These are phyloP conservation scores for Tarsius wallacei DNA, from an alignment of 2,797 vertebrate species.

Conservation along the genomic window DNA sequence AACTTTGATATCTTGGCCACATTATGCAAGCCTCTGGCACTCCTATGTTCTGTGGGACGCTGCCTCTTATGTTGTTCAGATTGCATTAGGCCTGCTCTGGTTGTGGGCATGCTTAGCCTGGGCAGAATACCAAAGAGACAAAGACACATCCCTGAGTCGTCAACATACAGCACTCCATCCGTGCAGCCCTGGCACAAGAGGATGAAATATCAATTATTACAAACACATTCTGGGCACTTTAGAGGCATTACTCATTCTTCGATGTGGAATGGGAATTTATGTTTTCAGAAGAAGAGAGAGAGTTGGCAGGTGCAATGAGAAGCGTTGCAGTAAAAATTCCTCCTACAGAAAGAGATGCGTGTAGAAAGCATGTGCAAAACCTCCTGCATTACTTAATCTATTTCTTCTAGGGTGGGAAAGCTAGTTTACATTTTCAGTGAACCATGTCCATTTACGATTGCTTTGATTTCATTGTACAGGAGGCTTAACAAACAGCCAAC, in stretches of 20 bases:
- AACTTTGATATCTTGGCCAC: constrained; percentile 27
- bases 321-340: constrained; percentile 31
- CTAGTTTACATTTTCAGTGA: constrained; percentile 76
- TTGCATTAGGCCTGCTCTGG: neutral
- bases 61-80: neutral
- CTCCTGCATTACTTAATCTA: neutral
- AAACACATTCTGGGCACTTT: constrained; percentile 79
- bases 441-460: constrained; percentile 60
- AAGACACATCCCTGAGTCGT: constrained; percentile 28
- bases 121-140: constrained; percentile 52
- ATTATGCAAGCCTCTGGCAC: neutral
- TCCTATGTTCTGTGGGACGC: neutral
- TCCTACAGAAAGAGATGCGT: constrained; percentile 41
- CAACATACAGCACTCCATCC: constrained; percentile 41
- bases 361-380: constrained; percentile 20
- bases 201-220: constrained; percentile 81
- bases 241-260: constrained; percentile 73
- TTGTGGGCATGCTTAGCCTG: neutral
- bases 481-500: constrained; percentile 78
- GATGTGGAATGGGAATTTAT: constrained; percentile 56
- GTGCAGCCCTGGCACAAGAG: constrained; percentile 37
- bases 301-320: constrained; percentile 57
- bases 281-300: constrained; percentile 26
- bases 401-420: constrained; percentile 22
- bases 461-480: constrained; percentile 78